Percentiles rank a stretch among this genome's conserved stretches.
These are phyloP conservation scores for Notiomystis cincta DNA, from an alignment of 2,113 vertebrate genomes.

Conservation along the genomic window DNA sequence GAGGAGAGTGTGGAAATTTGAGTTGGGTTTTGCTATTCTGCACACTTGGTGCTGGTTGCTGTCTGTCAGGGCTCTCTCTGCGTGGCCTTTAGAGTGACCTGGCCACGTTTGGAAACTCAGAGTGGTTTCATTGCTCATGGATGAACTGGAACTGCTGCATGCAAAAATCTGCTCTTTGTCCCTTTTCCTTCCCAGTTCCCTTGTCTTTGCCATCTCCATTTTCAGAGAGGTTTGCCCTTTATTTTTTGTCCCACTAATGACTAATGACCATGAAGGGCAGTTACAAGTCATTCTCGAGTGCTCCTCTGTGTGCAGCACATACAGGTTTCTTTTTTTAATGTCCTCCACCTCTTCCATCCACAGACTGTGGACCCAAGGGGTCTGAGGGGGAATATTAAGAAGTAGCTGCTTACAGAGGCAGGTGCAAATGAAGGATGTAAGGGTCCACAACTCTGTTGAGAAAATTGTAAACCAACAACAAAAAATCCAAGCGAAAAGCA, in stretches of 20 bases:
- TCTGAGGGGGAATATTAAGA: not conserved
- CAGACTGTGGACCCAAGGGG: not conserved
- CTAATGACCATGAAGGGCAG: not conserved
- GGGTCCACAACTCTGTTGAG: not conserved
- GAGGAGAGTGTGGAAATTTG: not conserved
- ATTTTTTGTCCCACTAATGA: not conserved
- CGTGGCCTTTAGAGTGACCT: not conserved
- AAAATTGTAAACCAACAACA: not conserved
- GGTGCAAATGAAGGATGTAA: not conserved
- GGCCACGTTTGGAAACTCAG: not conserved
- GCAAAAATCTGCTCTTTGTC: not conserved
- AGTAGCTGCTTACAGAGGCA: not conserved
- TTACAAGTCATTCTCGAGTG: not conserved
- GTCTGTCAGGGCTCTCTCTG: not conserved
- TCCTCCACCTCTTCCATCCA: not conserved
- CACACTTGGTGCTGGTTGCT: not conserved
- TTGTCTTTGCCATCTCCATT: not conserved
- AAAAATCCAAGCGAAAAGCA: not conserved
- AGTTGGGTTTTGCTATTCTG: not conserved
- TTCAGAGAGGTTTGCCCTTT: not conserved
- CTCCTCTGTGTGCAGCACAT: not conserved
- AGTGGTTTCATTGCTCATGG: not conserved
- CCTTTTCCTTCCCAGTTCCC: not conserved
- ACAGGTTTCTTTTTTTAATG: not conserved
- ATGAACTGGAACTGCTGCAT: not conserved